These are phyloP conservation scores for Vulpes lagopus DNA, from an alignment of 2,113 vertebrate genomes.

Conservation along the genomic window DNA sequence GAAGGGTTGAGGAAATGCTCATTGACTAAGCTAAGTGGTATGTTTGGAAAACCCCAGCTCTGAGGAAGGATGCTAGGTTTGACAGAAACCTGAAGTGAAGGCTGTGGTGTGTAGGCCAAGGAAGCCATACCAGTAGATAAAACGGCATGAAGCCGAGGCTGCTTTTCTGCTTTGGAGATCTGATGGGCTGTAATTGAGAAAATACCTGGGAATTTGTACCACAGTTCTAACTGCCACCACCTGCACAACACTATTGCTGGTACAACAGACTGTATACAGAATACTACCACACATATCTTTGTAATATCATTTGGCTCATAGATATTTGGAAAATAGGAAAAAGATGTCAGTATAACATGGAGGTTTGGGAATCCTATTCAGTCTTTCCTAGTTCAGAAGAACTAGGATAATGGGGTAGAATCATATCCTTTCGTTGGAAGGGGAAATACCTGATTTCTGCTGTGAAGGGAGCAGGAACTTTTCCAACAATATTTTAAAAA, in stretches of 20 bases:
- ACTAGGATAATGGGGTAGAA: neutral
- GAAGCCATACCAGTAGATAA: neutral
- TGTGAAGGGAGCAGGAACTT: neutral
- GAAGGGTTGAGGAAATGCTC: neutral
- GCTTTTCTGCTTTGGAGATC: constrained; percentile 48
- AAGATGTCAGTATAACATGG: neutral
- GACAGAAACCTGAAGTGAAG: neutral
- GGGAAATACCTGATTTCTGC: neutral
- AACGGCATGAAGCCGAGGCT: neutral
- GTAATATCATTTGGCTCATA: neutral
- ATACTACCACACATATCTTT: neutral
- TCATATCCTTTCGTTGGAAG: neutral
- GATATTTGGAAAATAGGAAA: constrained; percentile 48
- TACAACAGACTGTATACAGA: neutral
- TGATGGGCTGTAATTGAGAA: neutral
- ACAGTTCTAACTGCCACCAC: neutral
- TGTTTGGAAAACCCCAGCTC: neutral
- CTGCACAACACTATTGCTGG: neutral
- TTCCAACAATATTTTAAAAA: constrained; percentile 34
- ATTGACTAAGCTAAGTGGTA: neutral
- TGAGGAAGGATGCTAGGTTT: neutral
- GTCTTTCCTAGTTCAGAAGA: constrained; percentile 6
- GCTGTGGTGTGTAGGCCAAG: neutral
- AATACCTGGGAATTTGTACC: constrained; percentile 37
- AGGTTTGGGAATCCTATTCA: constrained; percentile 19